These are phyloP conservation scores for Ooceraea biroi DNA, from an alignment of 1,140 invertebrate species.

Conservation along the genomic window DNA sequence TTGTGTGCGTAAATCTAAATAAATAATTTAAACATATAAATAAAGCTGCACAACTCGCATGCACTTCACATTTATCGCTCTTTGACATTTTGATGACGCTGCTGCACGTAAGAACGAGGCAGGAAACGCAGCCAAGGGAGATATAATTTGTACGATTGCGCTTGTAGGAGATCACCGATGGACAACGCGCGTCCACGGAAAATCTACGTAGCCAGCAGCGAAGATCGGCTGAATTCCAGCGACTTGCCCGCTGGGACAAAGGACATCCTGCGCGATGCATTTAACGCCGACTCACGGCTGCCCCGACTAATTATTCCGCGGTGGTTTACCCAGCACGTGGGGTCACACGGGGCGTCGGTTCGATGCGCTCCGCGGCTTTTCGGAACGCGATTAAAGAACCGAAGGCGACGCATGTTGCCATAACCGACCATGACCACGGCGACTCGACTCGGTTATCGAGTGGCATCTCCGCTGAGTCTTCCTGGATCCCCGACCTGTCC, in stretches of 20 bases:
- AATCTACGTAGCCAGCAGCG: constrained; percentile 6
- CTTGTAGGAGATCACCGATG: neutral
- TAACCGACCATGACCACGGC: constrained; percentile 72
- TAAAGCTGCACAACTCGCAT: too few species aligned
- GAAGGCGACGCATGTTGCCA: constrained; percentile 65
- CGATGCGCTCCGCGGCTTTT: constrained; percentile 82
- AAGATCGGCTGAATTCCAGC: constrained; percentile 27
- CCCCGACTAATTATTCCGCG: constrained; percentile 80
- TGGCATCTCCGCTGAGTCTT: constrained; percentile 19
- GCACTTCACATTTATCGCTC: too few species aligned
- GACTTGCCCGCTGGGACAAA: constrained; percentile 64
- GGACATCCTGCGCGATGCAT: constrained; percentile 80
- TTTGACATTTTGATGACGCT: too few species aligned
- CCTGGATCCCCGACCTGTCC: constrained; percentile 33
- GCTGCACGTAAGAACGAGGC: neutral
- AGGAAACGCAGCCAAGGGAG: neutral
- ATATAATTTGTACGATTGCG: neutral
- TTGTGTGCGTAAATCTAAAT: too few species aligned
- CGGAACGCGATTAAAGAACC: constrained; percentile 78
- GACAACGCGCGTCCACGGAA: neutral
- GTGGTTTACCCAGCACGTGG: constrained; percentile 59
- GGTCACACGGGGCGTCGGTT: constrained; percentile 76
- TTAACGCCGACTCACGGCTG: constrained; percentile 79
- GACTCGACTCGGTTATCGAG: constrained; percentile 70
- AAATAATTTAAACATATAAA: too few species aligned